Conservation (phyloP, 2,797 vertebrate species). For the Rhinatrema bivittatum region DNA sequence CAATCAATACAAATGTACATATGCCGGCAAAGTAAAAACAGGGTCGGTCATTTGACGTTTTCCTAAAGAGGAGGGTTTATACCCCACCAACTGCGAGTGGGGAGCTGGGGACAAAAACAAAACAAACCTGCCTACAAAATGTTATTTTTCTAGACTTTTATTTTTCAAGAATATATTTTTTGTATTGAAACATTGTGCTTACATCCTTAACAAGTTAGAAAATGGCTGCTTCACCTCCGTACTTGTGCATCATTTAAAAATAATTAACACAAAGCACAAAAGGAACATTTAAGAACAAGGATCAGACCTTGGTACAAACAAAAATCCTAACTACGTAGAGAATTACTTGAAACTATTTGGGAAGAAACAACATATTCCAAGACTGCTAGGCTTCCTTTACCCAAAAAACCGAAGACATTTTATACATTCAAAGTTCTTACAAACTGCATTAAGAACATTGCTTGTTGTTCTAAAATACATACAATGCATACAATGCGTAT, state of each 20-base stretch:
- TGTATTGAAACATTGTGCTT: conserved; percentile 61
- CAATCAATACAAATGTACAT: no score
- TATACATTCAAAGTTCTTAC: conserved; percentile 57
- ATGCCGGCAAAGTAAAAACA: no score
- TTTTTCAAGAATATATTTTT: conserved; percentile 53
- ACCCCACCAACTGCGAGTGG: no score
- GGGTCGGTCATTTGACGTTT: no score
- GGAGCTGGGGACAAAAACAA: no score
- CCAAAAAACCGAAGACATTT: conserved; percentile 41
- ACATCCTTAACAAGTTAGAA: conserved; percentile 51
- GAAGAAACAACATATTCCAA: conserved; percentile 34
- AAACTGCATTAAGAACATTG: conserved; percentile 39
- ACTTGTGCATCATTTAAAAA: conserved; percentile 44
- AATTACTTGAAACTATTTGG: conserved; percentile 25
- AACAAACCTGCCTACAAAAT: no score
- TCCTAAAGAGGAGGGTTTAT: no score
- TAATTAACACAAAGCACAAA: conserved; percentile 50
- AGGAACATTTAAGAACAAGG: conserved; percentile 39
- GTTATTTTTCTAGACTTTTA: no score
- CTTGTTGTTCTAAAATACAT: conserved; percentile 42
- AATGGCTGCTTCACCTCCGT: conserved; percentile 45
- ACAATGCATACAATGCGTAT: conserved; percentile 54
- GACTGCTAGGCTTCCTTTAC: conserved; percentile 32
- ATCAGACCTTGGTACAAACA: conserved; percentile 42
- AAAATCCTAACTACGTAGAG: conserved; percentile 48